These are phyloP conservation scores for Mesocricetus auratus DNA, from an alignment of 2,113 vertebrate genomes.

Conservation along the genomic window DNA sequence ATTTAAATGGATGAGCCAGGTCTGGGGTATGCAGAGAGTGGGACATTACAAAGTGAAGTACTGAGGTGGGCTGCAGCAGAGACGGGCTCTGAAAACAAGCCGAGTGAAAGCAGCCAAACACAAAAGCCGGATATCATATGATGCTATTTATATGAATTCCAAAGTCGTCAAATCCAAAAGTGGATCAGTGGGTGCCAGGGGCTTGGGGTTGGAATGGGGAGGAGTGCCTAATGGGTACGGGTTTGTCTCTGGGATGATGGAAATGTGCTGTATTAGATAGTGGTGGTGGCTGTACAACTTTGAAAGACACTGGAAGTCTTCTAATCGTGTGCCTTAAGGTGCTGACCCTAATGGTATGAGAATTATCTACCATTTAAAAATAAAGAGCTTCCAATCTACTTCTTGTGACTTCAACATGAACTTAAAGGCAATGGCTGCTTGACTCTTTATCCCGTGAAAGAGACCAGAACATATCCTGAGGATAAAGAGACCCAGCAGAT, in stretches of 20 bases:
- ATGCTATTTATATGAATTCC: background rate
- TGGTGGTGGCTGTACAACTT: background rate
- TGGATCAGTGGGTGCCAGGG: background rate
- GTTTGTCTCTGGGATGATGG: background rate
- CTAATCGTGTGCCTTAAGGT: background rate
- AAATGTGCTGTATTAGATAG: background rate
- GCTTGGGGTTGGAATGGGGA: background rate
- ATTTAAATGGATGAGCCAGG: background rate
- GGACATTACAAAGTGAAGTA: background rate
- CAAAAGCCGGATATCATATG: background rate
- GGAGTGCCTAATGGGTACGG: background rate
- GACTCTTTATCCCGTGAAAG: background rate
- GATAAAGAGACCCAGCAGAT: background rate
- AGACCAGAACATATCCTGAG: background rate
- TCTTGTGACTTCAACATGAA: background rate
- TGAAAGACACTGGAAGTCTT: background rate
- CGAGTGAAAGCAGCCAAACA: background rate
- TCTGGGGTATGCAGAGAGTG: background rate
- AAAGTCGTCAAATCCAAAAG: background rate
- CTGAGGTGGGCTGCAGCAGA: background rate
- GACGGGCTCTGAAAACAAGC: background rate
- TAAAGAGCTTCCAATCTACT: background rate
- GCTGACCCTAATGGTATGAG: background rate
- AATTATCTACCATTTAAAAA: slow-evolving; percentile 1
- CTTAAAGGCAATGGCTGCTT: background rate